A percentile compares a stretch with the other conserved stretches of the same genome.
These are phyloP conservation scores for Atta texana DNA, from an alignment of 1,140 invertebrate species.

Conservation along the genomic window DNA sequence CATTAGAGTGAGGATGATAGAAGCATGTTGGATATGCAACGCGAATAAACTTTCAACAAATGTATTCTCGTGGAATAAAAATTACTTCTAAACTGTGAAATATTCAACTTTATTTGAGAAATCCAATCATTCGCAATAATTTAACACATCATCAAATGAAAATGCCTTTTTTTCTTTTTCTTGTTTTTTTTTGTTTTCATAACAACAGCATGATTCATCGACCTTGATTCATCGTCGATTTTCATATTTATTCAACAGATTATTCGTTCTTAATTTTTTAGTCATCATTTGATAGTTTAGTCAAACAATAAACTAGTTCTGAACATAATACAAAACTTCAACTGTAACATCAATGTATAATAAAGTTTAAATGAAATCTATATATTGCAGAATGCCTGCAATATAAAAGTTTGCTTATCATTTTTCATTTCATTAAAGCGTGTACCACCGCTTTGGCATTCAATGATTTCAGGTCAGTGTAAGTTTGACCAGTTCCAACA, in stretches of 20 bases:
- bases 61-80: neutral
- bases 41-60: too few relatives aligned
- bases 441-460: conserved; percentile 99
- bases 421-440: conserved; percentile 96
- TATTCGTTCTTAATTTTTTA: neutral
- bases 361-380: conserved; percentile 19
- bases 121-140: neutral
- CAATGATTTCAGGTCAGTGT: conserved; percentile 98
- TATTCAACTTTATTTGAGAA: conserved; percentile 33
- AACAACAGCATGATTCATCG: neutral
- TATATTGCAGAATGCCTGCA: neutral
- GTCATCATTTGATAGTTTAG: neutral
- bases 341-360: conserved; percentile 39
- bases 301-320: neutral
- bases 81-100: conserved; percentile 15
- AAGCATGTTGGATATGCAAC: too few relatives aligned
- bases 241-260: neutral
- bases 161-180: neutral
- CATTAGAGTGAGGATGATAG: too few relatives aligned
- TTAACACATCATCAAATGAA: neutral
- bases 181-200: neutral
- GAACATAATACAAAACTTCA: conserved; percentile 33
- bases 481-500: conserved; percentile 99
- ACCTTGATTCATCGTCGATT: neutral
- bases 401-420: conserved; percentile 31